Conservation (phyloP, 2,797 vertebrate genomes). For the Betta splendens region DNA sequence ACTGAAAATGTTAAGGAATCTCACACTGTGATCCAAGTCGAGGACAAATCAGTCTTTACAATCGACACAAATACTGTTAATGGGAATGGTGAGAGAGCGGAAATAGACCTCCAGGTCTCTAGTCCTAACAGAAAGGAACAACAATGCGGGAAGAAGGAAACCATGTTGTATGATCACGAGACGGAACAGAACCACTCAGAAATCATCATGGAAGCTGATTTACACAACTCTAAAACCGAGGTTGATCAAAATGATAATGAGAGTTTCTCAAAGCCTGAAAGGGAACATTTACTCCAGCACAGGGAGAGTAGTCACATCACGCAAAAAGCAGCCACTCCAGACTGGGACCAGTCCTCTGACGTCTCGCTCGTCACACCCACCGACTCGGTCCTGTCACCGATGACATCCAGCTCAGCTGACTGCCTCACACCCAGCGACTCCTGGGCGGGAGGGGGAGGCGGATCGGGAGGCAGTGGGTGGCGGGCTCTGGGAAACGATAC, state of each 20-base stretch:
- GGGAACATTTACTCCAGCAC: conserved; percentile 32
- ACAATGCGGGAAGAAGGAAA: conserved; percentile 23
- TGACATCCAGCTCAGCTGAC: conserved; percentile 82
- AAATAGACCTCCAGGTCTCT: conserved; percentile 35
- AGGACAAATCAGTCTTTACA: conserved; percentile 44
- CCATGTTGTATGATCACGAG: conserved; percentile 9
- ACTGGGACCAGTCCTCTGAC: conserved; percentile 78
- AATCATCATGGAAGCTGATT: conserved; percentile 16
- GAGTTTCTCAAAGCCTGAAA: conserved; percentile 28
- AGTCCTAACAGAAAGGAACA: conserved; percentile 38
- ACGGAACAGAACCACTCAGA: conserved; percentile 27
- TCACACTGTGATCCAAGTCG: conserved; percentile 47
- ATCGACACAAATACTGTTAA: conserved; percentile 39
- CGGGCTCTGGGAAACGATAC: conserved; percentile 86
- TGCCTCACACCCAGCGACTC: conserved; percentile 88
- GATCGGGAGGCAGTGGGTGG: conserved; percentile 74
- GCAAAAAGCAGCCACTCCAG: conserved; percentile 56
- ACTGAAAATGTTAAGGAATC: conserved; percentile 39
- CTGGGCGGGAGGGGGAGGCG: conserved; percentile 67
- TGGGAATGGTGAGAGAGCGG: conserved; percentile 53
- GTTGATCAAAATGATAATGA: conserved; percentile 29
- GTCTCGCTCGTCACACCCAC: conserved; percentile 77
- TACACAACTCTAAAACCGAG: conserved; percentile 39
- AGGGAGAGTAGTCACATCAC: conserved; percentile 27
- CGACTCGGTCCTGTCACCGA: conserved; percentile 81